Evolutionary conservation across 2,797 vertebrate genomes (phyloP), one percentile per base, ranked within the genome.

Genomic region (Pogonophryne albipinna): DNA sequence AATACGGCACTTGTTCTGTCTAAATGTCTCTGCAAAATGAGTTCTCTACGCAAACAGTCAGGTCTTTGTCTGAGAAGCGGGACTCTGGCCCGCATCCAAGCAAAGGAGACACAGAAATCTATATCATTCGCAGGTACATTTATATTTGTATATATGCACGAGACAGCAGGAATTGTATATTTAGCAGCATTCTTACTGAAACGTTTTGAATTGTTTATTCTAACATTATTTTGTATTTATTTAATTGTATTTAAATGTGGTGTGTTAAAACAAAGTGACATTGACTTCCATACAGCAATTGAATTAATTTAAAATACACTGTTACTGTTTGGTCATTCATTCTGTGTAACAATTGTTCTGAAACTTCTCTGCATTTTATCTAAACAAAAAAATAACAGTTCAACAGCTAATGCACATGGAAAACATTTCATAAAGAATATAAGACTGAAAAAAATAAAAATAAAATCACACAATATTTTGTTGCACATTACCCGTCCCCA

Each of bases 401-500:
- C 71, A 87, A 85, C 49, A 89, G 74, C 84, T 90, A 90, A 80
- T 90, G 86, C 86, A 94, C 88, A 90, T 93, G 76, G 88, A 90
- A 93, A 89, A 88, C 85, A 93, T 85, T 92, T 89, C 62, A 81
- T 85, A 84, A 87, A 82, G 62, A 88, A 91, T 88, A 85, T 84
- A 89, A 88, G 67, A 77, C 73, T 87, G 61, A 58, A 76, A 82
- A 68, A 79, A 67, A 80, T 90, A 79, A 84, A 49, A 63, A 34
- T 8, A 82, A 88, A 87, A 85, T 89, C 88, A 94, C 92, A 93
- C 84, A 90, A 85, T 89, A 94, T 92, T 87, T 90, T 93, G 86
- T 91, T 93, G 91, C 89, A 95, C 82, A 94, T 93, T 87, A 89
- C 89, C 90, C 86, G 85, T 90, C 85, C 85, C 91, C 88, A 91